A percentile compares a stretch with the other conserved stretches of the same genome.
These are phyloP conservation scores for Ivindomyrus marchei DNA, from an alignment of 2,113 vertebrate genomes.

Conservation along the genomic window DNA sequence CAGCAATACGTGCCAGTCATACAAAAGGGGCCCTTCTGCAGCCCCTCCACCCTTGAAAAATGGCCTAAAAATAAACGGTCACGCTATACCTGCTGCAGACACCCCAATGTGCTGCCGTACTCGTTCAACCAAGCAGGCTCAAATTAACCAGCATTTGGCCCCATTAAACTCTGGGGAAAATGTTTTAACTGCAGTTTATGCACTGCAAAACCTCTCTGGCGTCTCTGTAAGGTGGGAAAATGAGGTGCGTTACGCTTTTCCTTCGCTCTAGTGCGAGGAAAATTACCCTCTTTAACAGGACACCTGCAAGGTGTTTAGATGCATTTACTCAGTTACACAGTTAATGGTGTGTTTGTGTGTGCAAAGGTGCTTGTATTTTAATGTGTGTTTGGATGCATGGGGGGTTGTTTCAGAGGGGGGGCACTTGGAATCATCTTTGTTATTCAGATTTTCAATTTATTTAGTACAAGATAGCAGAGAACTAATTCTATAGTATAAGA, in stretches of 20 bases:
- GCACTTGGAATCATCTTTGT: background rate
- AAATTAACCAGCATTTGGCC: background rate
- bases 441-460: background rate
- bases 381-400: background rate
- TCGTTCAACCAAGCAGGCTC: background rate
- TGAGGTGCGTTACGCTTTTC: background rate
- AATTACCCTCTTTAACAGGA: conserved; percentile 21
- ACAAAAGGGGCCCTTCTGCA: conserved; percentile 25
- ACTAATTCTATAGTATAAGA: background rate
- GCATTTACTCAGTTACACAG: conserved; percentile 13
- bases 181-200: background rate
- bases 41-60: background rate
- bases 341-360: background rate
- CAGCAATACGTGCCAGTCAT: conserved; percentile 29
- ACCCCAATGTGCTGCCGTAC: background rate
- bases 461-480: background rate
- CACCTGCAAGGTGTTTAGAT: conserved; percentile 42
- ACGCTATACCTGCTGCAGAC: conserved; percentile 8
- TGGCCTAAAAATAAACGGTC: conserved; percentile 6
- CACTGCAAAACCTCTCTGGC: background rate
- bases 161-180: background rate
- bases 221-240: background rate
- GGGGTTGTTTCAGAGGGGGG: background rate
- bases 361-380: background rate
- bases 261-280: background rate